These are phyloP conservation scores for Acanthiza pusilla DNA, from an alignment of 2,797 vertebrate species.

Conservation along the genomic window DNA sequence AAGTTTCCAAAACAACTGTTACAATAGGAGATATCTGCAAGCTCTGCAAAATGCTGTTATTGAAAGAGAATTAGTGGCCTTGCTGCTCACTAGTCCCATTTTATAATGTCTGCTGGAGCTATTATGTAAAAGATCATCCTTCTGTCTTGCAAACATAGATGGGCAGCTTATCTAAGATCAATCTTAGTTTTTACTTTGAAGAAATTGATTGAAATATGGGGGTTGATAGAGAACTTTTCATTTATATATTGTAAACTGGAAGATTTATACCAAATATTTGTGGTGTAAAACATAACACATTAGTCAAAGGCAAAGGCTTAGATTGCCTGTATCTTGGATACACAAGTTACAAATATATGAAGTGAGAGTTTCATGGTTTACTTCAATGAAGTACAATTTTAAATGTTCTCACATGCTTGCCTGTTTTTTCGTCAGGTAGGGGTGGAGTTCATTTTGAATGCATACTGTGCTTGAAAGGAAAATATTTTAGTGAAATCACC, in stretches of 20 bases:
- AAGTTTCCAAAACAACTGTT: not conserved
- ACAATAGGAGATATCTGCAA: not conserved
- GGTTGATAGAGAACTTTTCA: not conserved
- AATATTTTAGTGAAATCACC: not conserved
- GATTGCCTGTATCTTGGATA: not conserved
- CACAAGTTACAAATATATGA: not conserved
- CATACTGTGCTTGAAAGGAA: not conserved
- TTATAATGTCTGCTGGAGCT: not conserved
- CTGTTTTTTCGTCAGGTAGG: not conserved
- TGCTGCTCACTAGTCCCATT: not conserved
- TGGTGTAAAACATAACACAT: not conserved
- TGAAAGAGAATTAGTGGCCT: not conserved
- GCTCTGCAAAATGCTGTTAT: not conserved
- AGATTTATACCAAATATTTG: not conserved
- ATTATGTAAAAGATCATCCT: not conserved
- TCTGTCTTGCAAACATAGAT: not conserved
- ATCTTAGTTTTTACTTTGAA: not conserved
- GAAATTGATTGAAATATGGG: not conserved
- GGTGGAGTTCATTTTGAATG: not conserved
- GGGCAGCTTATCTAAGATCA: not conserved
- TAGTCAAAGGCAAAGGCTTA: not conserved
- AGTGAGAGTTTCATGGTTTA: not conserved
- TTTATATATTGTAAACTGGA: not conserved
- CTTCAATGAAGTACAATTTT: not conserved
- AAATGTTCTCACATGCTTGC: not conserved